A percentile compares a stretch with the other conserved stretches of the same genome.
Evolutionary conservation across 2,797 vertebrate genomes (phyloP).

Genomic region (Schizopygopsis pylzovi): DNA sequence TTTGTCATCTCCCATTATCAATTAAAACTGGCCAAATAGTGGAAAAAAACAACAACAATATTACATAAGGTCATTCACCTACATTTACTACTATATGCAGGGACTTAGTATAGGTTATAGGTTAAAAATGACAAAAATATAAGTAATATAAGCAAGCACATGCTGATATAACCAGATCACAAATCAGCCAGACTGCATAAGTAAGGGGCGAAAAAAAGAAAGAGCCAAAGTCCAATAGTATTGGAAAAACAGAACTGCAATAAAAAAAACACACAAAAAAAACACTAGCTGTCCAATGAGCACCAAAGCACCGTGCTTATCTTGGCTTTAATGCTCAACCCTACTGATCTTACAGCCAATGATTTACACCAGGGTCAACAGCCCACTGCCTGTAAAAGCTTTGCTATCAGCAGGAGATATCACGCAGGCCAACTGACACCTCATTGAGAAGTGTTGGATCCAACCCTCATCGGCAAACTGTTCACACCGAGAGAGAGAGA

Average conservation of each 20-base stretch:
- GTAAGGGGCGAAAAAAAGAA: not conserved
- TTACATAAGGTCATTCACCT: not conserved
- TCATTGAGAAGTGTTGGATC: slow-evolving; percentile 51
- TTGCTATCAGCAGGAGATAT: slow-evolving; percentile 49
- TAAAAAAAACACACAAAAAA: slow-evolving; percentile 5
- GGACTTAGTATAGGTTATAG: not conserved
- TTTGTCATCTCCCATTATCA: not conserved
- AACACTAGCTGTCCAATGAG: not conserved
- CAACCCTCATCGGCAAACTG: slow-evolving; percentile 36
- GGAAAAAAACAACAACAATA: not conserved
- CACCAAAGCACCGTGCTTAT: slow-evolving; percentile 25
- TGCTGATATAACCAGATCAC: slow-evolving; percentile 7
- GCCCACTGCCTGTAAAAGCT: slow-evolving; percentile 40
- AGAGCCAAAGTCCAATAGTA: slow-evolving; percentile 8
- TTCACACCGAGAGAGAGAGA: slow-evolving; percentile 24
- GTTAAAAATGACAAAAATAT: not conserved
- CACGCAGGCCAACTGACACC: slow-evolving; percentile 48
- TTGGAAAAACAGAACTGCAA: not conserved
- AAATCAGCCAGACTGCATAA: not conserved
- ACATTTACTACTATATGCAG: not conserved
- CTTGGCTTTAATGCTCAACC: slow-evolving; percentile 52
- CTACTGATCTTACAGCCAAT: slow-evolving; percentile 41
- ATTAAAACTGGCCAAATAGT: not conserved
- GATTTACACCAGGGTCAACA: slow-evolving; percentile 58
- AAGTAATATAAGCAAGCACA: not conserved